These are phyloP conservation scores for Melitaea athalia DNA, from an alignment of 2,888 invertebrate genomes.

Conservation along the genomic window DNA sequence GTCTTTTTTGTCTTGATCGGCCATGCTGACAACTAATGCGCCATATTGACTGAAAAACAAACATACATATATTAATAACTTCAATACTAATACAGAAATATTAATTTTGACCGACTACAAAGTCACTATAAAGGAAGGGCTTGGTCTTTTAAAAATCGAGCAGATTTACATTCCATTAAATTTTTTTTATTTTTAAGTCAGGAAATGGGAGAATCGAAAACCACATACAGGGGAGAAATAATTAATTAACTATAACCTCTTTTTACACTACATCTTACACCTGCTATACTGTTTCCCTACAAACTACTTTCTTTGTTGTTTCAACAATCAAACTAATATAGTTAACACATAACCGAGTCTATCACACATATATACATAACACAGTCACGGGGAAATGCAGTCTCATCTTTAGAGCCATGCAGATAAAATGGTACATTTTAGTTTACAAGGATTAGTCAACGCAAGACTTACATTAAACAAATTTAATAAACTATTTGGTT, in stretches of 20 bases:
- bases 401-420: slow-evolving; percentile 21
- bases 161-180: neutral
- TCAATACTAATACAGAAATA: neutral
- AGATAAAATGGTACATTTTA: slow-evolving; percentile 12
- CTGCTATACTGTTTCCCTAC: neutral
- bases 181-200: neutral
- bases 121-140: neutral
- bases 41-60: slow-evolving; percentile 69
- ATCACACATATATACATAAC: slow-evolving; percentile 12
- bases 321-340: neutral
- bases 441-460: slow-evolving; percentile 30
- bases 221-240: too few relatives aligned
- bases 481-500: slow-evolving; percentile 33
- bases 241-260: too few relatives aligned
- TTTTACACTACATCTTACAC: neutral
- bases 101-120: neutral
- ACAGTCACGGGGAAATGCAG: slow-evolving; percentile 4
- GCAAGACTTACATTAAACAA: slow-evolving; percentile 77
- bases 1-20: slow-evolving; percentile 55
- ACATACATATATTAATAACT: neutral
- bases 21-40: slow-evolving; percentile 72
- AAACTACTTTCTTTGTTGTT: neutral
- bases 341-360: neutral
- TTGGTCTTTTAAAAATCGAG: neutral
- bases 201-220: too few relatives aligned